phyloP scores from a whole-genome alignment of 1,140 invertebrate genomes.

The Chlorops oryzae region DNA sequence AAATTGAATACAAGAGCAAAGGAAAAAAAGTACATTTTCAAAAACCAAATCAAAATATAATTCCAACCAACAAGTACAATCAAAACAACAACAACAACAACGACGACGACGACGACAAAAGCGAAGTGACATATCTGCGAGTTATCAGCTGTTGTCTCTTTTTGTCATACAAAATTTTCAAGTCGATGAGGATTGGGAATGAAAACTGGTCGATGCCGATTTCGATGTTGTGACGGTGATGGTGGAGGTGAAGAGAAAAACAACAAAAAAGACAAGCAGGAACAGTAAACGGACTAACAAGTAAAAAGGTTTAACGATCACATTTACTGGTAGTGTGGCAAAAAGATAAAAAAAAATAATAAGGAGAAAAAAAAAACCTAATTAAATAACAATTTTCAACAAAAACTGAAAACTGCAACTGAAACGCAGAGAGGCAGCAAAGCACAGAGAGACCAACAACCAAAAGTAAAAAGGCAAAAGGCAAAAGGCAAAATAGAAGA shows the following conservation, averaged over 20 bases:
- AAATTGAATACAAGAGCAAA: neutral
- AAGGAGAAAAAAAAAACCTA: conserved; percentile 4
- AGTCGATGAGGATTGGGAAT: conserved; percentile 7
- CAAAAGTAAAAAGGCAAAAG: neutral
- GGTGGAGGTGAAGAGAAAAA: conserved; percentile 1
- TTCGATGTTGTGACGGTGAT: no score
- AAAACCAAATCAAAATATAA: conserved; percentile 7
- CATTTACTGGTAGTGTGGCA: no score
- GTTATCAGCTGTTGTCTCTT: neutral
- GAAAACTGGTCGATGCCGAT: no score
- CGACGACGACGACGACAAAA: conserved; percentile 4
- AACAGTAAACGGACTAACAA: neutral
- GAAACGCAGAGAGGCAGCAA: neutral
- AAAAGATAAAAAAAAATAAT: neutral
- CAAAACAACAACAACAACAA: conserved; percentile 10
- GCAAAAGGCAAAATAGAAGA: neutral
- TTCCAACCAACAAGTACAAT: conserved; percentile 8
- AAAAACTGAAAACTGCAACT: neutral
- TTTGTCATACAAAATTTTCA: neutral
- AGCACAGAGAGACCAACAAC: neutral
- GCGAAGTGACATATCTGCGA: neutral
- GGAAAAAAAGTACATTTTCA: neutral
- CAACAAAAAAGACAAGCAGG: neutral
- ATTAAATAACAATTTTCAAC: conserved; percentile 8
- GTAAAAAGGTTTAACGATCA: no score